Conservation (phyloP, 1,140 invertebrate species). For the Penaeus japonicus region DNA sequence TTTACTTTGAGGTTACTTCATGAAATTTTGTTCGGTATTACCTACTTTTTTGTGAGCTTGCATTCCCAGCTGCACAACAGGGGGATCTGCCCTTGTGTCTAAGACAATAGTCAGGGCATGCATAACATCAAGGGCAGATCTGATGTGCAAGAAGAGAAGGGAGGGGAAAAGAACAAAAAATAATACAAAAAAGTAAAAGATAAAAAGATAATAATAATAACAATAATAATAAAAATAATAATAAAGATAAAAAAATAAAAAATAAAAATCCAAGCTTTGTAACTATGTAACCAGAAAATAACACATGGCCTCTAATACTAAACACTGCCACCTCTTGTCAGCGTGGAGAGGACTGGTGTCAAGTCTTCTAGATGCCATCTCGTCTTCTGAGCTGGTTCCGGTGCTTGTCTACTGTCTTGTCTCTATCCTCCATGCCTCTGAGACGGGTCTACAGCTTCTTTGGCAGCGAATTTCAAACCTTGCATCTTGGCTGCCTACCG, state of each 20-base stretch:
- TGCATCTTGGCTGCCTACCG: background rate
- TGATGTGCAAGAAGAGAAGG: conserved; percentile 6
- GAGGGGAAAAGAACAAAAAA: background rate
- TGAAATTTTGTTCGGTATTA: too few species aligned
- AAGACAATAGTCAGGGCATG: background rate
- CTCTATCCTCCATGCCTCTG: background rate
- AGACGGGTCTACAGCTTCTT: background rate
- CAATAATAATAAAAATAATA: too few species aligned
- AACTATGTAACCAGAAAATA: background rate
- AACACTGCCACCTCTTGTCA: conserved; percentile 25
- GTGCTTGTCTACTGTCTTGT: background rate
- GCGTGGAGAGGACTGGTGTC: background rate
- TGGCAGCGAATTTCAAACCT: conserved; percentile 7
- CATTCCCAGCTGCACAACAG: too few species aligned
- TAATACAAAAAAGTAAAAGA: background rate
- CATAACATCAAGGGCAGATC: conserved; percentile 18
- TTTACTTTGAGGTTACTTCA: too few species aligned
- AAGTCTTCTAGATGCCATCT: background rate
- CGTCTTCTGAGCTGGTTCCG: background rate
- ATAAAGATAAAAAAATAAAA: too few species aligned
- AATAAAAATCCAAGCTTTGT: background rate
- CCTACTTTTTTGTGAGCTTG: too few species aligned
- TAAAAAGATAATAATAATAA: too few species aligned
- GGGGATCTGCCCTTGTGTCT: too few species aligned
- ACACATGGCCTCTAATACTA: background rate